A percentile compares a stretch with the other conserved stretches of the same genome.
Conservation (phyloP, 2,888 invertebrate species). For the Psylliodes chrysocephalus region DNA sequence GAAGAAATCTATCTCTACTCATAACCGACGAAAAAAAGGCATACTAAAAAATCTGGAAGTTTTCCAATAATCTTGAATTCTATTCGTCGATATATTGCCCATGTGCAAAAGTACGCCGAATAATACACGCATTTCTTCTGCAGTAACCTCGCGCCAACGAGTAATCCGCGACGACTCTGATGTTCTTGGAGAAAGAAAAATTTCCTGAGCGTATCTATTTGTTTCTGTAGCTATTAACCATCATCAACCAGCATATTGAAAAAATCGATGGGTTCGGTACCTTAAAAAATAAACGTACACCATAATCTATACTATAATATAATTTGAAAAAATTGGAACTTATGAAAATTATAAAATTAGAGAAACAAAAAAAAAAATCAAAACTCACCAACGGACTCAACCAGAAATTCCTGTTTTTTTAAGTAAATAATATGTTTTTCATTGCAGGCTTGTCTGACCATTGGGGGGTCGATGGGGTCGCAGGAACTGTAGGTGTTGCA, state of each 20-base stretch:
- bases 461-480: too few species aligned
- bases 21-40: conserved; percentile 20
- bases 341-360: too few species aligned
- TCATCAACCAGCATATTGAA: conserved; percentile 22
- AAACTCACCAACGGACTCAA: too few species aligned
- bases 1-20: too few species aligned
- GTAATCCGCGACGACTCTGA: conserved; percentile 12
- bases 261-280: conserved; percentile 9
- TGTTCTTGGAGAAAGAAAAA: conserved; percentile 9
- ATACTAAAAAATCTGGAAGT: conserved; percentile 31
- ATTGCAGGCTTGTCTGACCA: too few species aligned
- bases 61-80: conserved; percentile 25
- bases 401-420: too few species aligned
- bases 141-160: background rate
- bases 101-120: conserved; percentile 32
- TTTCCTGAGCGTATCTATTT: conserved; percentile 19
- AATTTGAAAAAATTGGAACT: too few species aligned
- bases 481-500: too few species aligned
- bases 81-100: conserved; percentile 20
- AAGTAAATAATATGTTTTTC: too few species aligned
- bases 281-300: conserved; percentile 1
- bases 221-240: conserved; percentile 12
- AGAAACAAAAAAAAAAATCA: too few species aligned
- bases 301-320: too few species aligned
- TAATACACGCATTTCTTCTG: conserved; percentile 11